These are phyloP conservation scores for Cyprinodon variegatus DNA, from an alignment of 2,113 vertebrate species.

Conservation along the genomic window DNA sequence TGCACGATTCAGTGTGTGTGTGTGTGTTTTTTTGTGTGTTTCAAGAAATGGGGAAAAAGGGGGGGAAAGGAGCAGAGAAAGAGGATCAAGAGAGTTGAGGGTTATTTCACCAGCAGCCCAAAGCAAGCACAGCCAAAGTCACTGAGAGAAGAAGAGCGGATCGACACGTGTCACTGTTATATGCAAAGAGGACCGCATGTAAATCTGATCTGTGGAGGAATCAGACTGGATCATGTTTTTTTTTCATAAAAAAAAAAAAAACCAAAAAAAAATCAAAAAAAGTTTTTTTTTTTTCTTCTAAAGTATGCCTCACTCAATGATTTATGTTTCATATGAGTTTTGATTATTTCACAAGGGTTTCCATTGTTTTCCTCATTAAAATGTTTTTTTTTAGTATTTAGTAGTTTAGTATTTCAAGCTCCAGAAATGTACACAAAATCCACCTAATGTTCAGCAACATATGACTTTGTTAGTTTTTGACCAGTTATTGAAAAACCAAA, in stretches of 20 bases:
- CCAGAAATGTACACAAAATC: not conserved
- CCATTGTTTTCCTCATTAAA: too few species aligned
- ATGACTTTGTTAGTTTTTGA: too few species aligned
- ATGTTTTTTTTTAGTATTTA: not conserved
- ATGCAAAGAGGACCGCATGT: conserved; percentile 38
- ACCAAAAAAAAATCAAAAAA: too few species aligned
- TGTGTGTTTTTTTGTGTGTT: conserved; percentile 26
- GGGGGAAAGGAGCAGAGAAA: conserved; percentile 81
- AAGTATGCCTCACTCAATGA: too few species aligned
- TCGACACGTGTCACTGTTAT: conserved; percentile 75
- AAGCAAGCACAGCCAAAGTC: conserved; percentile 88
- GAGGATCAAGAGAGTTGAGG: conserved; percentile 91
- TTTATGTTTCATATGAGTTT: too few species aligned
- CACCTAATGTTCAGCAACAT: not conserved
- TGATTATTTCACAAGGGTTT: too few species aligned
- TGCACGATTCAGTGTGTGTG: conserved; percentile 41
- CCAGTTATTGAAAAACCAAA: too few species aligned
- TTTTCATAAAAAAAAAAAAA: not conserved
- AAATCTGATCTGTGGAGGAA: conserved; percentile 30
- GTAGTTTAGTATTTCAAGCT: not conserved
- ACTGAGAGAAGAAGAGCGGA: conserved; percentile 82
- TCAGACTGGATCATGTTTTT: conserved; percentile 20
- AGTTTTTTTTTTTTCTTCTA: too few species aligned
- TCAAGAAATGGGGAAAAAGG: conserved; percentile 58
- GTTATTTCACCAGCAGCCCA: conserved; percentile 88